Base-by-base conservation (phyloP, 2,888 invertebrate species). In the Parnassius orleans region DNA sequence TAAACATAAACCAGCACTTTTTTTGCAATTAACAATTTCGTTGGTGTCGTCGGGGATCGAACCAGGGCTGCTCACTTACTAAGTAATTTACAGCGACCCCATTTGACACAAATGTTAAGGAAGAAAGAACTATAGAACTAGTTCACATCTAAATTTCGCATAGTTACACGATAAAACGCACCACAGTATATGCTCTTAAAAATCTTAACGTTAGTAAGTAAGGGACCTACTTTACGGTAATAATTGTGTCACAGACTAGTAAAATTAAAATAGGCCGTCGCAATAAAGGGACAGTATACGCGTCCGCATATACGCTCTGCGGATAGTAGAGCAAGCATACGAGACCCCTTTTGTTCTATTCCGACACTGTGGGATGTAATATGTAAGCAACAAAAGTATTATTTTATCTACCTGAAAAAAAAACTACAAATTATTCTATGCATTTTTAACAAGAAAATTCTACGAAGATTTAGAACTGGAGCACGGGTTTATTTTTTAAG, bases 241-340 rank as follows among this genome's bases (percentile, higher is more conserved):
- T 60, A 63, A 51, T 54, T 58, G 62, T 58, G 53, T 46, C 58
- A 63, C 58, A 63, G 54, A 50, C 53, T 54, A 50, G 62, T 51
- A 33, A 63, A 63, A 58, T 58, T 63, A 63, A 62, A 62, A 57
- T 53, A 44, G 54, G 58, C 57, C 58, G 50, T 43, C 57, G 62
- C 51, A 51, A 58, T 58, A 55, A 62, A 63, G 62, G 62, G 53
- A 50, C 54, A 41, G 62, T 51, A 41, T 46, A 14, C 53, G 44
- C 44, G 54, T 33, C 14, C 57, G 47, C 43, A 19, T 53, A 48
- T 62, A 57, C n/a, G 56, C 47, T 43, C 15, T 15, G 56, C 51
- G 12, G 33, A 56, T 53, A 42, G 10, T 41, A 19, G 19, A 46
- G 47, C 46, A 12, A 9, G 60, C 55, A 48, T 11, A 60, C 42